Evolutionary conservation across 2,888 invertebrate species (phyloP).

Genomic region (Boloria euphrosyne): DNA sequence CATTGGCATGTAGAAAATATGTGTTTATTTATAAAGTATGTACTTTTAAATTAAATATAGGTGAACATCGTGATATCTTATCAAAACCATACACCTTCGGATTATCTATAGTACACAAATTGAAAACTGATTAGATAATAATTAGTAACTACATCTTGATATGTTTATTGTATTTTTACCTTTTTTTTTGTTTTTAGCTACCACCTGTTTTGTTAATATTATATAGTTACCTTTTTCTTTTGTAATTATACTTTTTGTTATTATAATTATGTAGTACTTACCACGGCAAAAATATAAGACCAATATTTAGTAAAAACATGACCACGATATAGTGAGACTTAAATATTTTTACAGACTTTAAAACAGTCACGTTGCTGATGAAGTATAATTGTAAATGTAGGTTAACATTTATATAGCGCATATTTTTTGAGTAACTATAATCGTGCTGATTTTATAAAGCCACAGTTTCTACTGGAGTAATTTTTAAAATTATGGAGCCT

Average conservation of each 20-base stretch:
- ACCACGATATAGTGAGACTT: conserved; percentile 25
- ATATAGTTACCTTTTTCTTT: too few relatives aligned
- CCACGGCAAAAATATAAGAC: too few relatives aligned
- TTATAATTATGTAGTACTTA: background rate
- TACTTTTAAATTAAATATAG: conserved; percentile 47
- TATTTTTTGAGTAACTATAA: conserved; percentile 2
- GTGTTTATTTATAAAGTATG: conserved; percentile 18
- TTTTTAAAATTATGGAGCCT: conserved; percentile 38
- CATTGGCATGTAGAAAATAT: conserved; percentile 30
- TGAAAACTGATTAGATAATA: conserved; percentile 57
- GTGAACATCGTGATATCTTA: conserved; percentile 56
- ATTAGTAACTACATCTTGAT: conserved; percentile 39
- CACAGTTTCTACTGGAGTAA: too few relatives aligned
- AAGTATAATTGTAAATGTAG: conserved; percentile 41
- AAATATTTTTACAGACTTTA: conserved; percentile 32
- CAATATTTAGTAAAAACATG: background rate
- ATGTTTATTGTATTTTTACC: conserved; percentile 16
- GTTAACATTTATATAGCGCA: background rate
- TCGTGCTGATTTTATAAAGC: background rate
- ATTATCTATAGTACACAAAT: conserved; percentile 41
- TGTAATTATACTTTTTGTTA: background rate
- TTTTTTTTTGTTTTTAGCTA: background rate
- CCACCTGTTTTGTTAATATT: too few relatives aligned
- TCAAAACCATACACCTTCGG: conserved; percentile 41
- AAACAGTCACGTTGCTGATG: conserved; percentile 42